Evolutionary conservation across 2,888 invertebrate genomes (phyloP), one percentile per base, ranked within the genome.

Genomic region (Corbicula japonica): DNA sequence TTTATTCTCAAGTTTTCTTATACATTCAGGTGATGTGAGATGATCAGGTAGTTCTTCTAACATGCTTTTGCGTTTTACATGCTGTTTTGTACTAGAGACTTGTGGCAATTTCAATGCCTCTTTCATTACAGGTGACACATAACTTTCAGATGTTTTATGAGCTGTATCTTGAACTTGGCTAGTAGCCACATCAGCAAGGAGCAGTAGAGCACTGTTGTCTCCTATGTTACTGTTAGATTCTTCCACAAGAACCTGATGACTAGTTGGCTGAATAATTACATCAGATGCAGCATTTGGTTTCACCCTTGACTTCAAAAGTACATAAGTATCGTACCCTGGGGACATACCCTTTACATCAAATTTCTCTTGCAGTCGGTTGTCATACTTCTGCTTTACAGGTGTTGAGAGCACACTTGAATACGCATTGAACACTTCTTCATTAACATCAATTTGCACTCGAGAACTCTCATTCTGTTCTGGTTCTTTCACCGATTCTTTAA

Each of bases 301-400:
- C 41, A 41, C 41, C 41, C 18, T 41, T 18, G 41, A 41, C 41
- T 38, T 38, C 41, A 56, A 56, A 28, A 56, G 5, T 28, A 56
- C 56, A 56, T 56, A 56, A 10, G 56, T 28, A 28, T 56, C 56
- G 30, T 56, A 56, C 10, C 56, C 50, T 50, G 21, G 50, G 8
- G 56, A 56, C 26, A 56, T 28, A 15, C 56, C 30, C n/a, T 28
- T 28, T 5, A 56, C n/a, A 28, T 56, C n/a, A 23, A 15, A 56
- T 10, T 28, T 28, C 56, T 56, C 56, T 56, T 28, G 5, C 28
- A 56, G 56, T 26, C 30, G 18, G 30, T 8, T 28, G 18, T 56
- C 30, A 56, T 56, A 56, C 56, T 18, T 56, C 56, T 56, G 23
- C 56, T 56, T 28, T 10, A 56, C 56, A 10, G 56, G 56, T 28